Evolutionary conservation across 1,140 invertebrate genomes (phyloP).

Genomic region (Diorhabda sublineata): DNA sequence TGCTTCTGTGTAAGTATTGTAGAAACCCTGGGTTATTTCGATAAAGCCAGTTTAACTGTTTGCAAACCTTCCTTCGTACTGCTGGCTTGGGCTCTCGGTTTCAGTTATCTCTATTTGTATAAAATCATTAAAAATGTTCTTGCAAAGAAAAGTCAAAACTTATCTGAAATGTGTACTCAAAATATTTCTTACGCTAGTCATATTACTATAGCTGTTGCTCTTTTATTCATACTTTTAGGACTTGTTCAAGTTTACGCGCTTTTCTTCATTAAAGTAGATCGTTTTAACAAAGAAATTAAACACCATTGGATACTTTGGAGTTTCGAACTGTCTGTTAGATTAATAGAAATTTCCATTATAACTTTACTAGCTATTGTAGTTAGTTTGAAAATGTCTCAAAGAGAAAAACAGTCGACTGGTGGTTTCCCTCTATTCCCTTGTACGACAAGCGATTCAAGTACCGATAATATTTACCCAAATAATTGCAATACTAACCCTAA

Average conservation of each 20-base stretch:
- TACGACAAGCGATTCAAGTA: slow-evolving; percentile 70
- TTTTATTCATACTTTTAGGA: slow-evolving; percentile 77
- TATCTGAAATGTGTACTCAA: slow-evolving; percentile 60
- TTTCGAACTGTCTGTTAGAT: slow-evolving; percentile 76
- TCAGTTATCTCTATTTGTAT: slow-evolving; percentile 82
- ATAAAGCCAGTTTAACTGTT: slow-evolving; percentile 45
- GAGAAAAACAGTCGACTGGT: slow-evolving; percentile 59
- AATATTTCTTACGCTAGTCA: slow-evolving; percentile 76
- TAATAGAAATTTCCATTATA: slow-evolving; percentile 80
- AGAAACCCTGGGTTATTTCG: slow-evolving; percentile 53
- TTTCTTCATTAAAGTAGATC: slow-evolving; percentile 61
- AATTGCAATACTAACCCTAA: slow-evolving; percentile 82
- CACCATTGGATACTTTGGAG: slow-evolving; percentile 84
- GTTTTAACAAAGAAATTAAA: slow-evolving; percentile 48
- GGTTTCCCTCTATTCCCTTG: slow-evolving; percentile 74
- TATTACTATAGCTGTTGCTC: slow-evolving; percentile 77
- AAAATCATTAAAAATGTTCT: slow-evolving; percentile 61
- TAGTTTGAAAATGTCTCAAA: slow-evolving; percentile 59
- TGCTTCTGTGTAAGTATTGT: slow-evolving; percentile 77
- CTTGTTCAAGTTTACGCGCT: slow-evolving; percentile 79
- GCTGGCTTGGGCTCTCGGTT: slow-evolving; percentile 70
- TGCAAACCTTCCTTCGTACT: slow-evolving; percentile 80
- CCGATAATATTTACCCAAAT: slow-evolving; percentile 77
- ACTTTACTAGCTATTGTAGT: slow-evolving; percentile 78
- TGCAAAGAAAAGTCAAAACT: slow-evolving; percentile 63